Percentiles rank a stretch among this genome's conserved stretches.
Evolutionary conservation across 2,888 invertebrate species (phyloP).

Genomic region (Epinotia demarniana): DNA sequence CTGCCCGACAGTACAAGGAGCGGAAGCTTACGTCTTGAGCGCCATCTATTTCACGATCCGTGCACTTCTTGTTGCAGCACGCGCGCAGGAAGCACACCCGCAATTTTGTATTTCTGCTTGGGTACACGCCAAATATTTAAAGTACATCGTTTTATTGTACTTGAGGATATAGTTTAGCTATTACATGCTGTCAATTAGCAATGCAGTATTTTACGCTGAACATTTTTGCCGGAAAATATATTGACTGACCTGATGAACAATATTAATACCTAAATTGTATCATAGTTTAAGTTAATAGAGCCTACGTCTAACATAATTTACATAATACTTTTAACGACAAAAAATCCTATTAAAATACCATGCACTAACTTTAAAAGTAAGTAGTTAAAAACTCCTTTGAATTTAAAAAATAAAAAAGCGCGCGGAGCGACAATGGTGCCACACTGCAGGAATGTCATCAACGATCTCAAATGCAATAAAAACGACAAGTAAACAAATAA

Average conservation of each 20-base stretch:
- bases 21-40: slow-evolving; percentile 77
- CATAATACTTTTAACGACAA: slow-evolving; percentile 18
- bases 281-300: neutral
- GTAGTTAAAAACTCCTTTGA: slow-evolving; percentile 21
- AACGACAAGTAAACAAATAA: slow-evolving; percentile 48
- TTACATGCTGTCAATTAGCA: slow-evolving; percentile 38
- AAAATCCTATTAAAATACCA: neutral
- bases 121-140: slow-evolving; percentile 75
- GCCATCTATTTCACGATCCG: slow-evolving; percentile 79
- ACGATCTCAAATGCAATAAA: slow-evolving; percentile 50
- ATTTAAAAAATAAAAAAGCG: slow-evolving; percentile 42
- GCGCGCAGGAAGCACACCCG: slow-evolving; percentile 71
- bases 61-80: slow-evolving; percentile 74
- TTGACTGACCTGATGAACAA: slow-evolving; percentile 9
- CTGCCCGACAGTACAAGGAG: slow-evolving; percentile 49
- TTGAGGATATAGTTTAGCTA: slow-evolving; percentile 44
- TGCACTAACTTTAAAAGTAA: slow-evolving; percentile 10
- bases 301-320: neutral
- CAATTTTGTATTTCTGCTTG: slow-evolving; percentile 79
- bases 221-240: neutral
- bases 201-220: slow-evolving; percentile 25
- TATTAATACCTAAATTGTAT: neutral
- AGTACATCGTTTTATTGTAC: slow-evolving; percentile 58
- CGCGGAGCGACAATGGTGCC: slow-evolving; percentile 49
- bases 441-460: slow-evolving; percentile 50